These are phyloP conservation scores for Mellivora capensis DNA, from an alignment of 2,113 vertebrate species.

Conservation along the genomic window DNA sequence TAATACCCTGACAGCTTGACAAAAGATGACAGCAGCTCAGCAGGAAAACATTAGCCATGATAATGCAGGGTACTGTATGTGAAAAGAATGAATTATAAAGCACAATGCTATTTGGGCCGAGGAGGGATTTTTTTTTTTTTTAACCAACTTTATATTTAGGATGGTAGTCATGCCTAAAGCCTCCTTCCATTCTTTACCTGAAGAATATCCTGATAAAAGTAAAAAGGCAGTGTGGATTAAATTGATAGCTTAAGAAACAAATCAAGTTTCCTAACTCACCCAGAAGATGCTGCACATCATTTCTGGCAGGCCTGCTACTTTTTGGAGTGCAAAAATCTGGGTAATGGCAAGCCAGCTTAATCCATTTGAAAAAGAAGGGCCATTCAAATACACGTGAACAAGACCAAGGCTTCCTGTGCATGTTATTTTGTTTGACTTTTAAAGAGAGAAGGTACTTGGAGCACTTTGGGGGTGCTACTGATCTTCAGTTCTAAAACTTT, in stretches of 20 bases:
- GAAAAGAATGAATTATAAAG: constrained; percentile 77
- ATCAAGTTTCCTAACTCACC: constrained; percentile 44
- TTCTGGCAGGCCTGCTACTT: constrained; percentile 33
- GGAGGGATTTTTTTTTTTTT: constrained; percentile 66
- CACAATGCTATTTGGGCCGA: constrained; percentile 76
- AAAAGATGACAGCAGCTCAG: constrained; percentile 79
- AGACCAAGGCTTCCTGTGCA: constrained; percentile 38
- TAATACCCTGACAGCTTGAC: constrained; percentile 80
- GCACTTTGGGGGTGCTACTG: not conserved
- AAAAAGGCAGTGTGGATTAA: constrained; percentile 44
- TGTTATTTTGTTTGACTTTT: constrained; percentile 64
- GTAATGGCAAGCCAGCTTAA: constrained; percentile 50
- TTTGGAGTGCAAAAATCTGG: constrained; percentile 56
- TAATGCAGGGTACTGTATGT: constrained; percentile 73
- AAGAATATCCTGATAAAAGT: constrained; percentile 62
- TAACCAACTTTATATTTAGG: constrained; percentile 72
- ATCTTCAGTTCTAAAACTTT: constrained; percentile 50
- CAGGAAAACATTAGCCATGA: constrained; percentile 83
- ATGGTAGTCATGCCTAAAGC: constrained; percentile 65
- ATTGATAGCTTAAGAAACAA: constrained; percentile 44
- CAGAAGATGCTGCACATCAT: not conserved
- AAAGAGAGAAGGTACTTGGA: constrained; percentile 45
- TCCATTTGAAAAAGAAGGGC: constrained; percentile 57
- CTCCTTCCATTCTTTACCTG: constrained; percentile 64
- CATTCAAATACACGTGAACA: constrained; percentile 48